These are phyloP conservation scores for Ganaspis sp. DNA, from an alignment of 1,140 invertebrate genomes.

Conservation along the genomic window DNA sequence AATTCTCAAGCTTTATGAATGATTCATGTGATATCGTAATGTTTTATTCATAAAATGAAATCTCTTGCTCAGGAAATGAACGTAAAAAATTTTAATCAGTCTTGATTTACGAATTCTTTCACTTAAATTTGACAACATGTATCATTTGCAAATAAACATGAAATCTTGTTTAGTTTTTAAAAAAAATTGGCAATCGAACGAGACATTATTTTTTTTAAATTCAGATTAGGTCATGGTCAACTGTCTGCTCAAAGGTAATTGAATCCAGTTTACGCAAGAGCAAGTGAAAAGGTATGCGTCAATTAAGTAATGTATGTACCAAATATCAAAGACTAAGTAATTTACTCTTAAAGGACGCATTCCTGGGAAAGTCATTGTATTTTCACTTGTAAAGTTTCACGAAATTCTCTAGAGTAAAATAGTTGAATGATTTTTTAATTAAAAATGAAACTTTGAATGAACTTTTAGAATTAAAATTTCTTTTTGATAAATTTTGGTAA, in stretches of 20 bases:
- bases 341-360: conserved; percentile 13
- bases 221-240: conserved; percentile 43
- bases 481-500: too few species aligned
- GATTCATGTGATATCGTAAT: neutral
- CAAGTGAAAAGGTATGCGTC: conserved; percentile 34
- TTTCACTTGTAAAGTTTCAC: neutral
- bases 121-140: neutral
- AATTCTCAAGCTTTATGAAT: neutral
- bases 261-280: conserved; percentile 34
- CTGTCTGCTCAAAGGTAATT: conserved; percentile 34
- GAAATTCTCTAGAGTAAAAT: neutral
- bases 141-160: neutral
- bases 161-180: neutral
- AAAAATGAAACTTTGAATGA: neutral
- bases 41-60: conserved; percentile 18
- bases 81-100: neutral
- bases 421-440: neutral
- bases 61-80: neutral
- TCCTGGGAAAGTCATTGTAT: neutral
- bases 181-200: conserved; percentile 3
- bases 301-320: conserved; percentile 33
- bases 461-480: neutral
- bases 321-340: conserved; percentile 32
- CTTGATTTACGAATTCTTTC: neutral
- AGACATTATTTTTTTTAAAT: conserved; percentile 35